Conservation (phyloP, 2,888 invertebrate species). For the Villa cingulata region DNA sequence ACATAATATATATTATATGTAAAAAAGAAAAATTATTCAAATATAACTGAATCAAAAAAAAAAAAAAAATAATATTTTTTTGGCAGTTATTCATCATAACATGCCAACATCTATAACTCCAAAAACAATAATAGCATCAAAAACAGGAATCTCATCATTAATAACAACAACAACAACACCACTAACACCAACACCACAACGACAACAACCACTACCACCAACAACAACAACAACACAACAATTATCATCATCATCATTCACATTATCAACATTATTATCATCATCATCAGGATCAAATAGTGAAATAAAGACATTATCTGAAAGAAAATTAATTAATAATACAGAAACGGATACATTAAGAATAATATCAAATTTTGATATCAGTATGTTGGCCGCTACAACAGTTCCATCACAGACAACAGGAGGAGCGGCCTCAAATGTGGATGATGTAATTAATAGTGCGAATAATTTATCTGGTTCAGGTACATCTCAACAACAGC, state of each 20-base stretch:
- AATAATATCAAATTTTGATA: neutral
- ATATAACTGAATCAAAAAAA: neutral
- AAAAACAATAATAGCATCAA: neutral
- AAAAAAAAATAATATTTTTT: neutral
- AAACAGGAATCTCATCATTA: neutral
- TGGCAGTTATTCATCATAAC: neutral
- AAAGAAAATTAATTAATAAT: no score
- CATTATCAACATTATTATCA: no score
- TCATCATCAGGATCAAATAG: no score
- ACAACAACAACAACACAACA: no score
- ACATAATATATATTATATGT: no score
- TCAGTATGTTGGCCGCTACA: slow-evolving; percentile 3
- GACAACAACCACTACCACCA: no score
- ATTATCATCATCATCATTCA: no score
- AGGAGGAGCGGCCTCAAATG: slow-evolving; percentile 6
- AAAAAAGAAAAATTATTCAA: no score
- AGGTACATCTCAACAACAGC: neutral
- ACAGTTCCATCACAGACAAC: slow-evolving; percentile 5
- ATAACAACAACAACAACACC: neutral
- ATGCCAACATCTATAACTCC: slow-evolving; percentile 7
- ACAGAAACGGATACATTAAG: no score
- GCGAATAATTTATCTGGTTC: slow-evolving; percentile 7
- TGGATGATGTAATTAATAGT: slow-evolving; percentile 10
- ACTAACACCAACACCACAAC: neutral
- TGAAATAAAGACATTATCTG: no score